These are phyloP conservation scores for Phalacrocorax aristotelis DNA, from an alignment of 2,113 vertebrate species.

Conservation along the genomic window DNA sequence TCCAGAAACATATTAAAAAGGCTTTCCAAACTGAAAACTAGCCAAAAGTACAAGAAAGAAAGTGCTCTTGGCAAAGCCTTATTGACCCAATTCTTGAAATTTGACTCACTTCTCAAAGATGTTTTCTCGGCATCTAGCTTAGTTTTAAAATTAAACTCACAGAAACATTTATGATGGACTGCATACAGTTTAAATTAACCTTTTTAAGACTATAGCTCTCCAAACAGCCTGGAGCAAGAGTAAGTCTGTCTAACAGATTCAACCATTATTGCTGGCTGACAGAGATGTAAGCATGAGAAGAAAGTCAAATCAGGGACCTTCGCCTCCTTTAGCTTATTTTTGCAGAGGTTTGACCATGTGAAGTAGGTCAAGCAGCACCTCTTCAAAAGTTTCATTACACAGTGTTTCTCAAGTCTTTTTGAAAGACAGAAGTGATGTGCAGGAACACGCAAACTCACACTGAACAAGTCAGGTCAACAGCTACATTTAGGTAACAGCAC, in stretches of 20 bases:
- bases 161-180: not conserved
- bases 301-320: not conserved
- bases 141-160: not conserved
- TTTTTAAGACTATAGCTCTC: not conserved
- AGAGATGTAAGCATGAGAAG: not conserved
- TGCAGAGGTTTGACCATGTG: not conserved
- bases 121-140: not conserved
- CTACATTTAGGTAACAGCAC: not conserved
- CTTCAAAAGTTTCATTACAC: not conserved
- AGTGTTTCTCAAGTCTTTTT: not conserved
- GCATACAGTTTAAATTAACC: not conserved
- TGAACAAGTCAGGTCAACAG: not conserved
- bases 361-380: not conserved
- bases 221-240: not conserved
- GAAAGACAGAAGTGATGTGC: not conserved
- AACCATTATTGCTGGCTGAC: not conserved
- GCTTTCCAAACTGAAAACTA: conserved; percentile 11
- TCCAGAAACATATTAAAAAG: not conserved
- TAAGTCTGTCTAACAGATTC: not conserved
- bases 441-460: not conserved
- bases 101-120: not conserved
- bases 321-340: not conserved
- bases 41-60: not conserved
- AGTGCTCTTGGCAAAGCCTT: not conserved
- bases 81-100: conserved; percentile 4